Conservation (phyloP, 2,888 invertebrate species). For the Cosmia pyralina region DNA sequence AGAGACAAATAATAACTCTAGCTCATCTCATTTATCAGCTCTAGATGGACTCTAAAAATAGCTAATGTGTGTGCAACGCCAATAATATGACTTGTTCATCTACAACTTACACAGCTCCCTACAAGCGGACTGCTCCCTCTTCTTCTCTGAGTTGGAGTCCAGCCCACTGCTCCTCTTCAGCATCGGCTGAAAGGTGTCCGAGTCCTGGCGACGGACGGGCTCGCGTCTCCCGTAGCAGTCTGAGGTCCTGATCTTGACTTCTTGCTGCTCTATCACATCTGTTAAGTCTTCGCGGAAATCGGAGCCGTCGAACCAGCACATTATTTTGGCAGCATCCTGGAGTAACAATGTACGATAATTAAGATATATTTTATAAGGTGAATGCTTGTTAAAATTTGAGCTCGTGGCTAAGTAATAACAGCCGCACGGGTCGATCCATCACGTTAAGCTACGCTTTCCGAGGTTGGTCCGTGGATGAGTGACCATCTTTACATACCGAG, state of each 20-base stretch:
- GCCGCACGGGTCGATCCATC: too few species aligned
- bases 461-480: too few species aligned
- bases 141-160: conserved; percentile 81
- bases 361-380: neutral
- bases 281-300: conserved; percentile 87
- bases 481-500: too few species aligned
- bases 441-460: too few species aligned
- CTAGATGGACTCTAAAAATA: too few species aligned
- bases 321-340: conserved; percentile 86
- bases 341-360: neutral
- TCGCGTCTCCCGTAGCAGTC: conserved; percentile 78
- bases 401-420: too few species aligned
- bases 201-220: conserved; percentile 79
- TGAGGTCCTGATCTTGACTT: conserved; percentile 84
- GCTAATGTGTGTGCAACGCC: too few species aligned
- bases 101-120: conserved; percentile 81
- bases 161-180: conserved; percentile 82
- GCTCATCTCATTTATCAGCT: too few species aligned
- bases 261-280: conserved; percentile 87
- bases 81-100: too few species aligned
- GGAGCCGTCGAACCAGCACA: conserved; percentile 88
- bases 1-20: too few species aligned
- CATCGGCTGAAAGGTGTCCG: conserved; percentile 87
- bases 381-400: neutral
- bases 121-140: conserved; percentile 79